phyloP scores from a whole-genome alignment of 2,797 vertebrate species.

The Galago senegalensis region DNA sequence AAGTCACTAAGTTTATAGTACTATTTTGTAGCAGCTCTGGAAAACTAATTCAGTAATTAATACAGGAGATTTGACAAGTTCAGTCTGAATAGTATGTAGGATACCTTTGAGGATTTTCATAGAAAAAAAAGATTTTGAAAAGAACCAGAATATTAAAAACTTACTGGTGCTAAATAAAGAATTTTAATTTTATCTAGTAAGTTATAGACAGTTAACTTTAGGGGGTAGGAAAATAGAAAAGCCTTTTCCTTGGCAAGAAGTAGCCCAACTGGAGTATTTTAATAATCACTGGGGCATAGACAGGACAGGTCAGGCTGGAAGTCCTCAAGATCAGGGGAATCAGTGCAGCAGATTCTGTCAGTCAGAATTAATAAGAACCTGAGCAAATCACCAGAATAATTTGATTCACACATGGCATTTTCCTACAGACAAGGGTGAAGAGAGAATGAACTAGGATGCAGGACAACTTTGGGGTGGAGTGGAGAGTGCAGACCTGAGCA shows the following conservation, averaged over 20 bases:
- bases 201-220: neutral
- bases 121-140: neutral
- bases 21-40: neutral
- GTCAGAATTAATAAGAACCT: neutral
- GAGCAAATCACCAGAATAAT: neutral
- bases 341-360: neutral
- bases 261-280: neutral
- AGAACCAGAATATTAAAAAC: neutral
- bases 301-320: neutral
- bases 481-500: neutral
- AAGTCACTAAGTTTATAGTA: neutral
- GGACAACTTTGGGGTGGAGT: accelerated
- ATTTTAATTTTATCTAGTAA: neutral
- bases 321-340: neutral
- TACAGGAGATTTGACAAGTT: neutral
- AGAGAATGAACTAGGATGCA: neutral
- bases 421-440: neutral
- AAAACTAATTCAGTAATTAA: neutral
- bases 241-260: neutral
- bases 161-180: neutral
- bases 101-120: neutral
- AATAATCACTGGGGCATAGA: neutral
- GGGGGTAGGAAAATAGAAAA: neutral
- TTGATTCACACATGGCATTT: neutral
- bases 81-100: neutral